A percentile compares a stretch with the other conserved stretches of the same genome.
These are phyloP conservation scores for Porites rus DNA, from an alignment of 92 coral and sea anemone species.

Conservation along the genomic window DNA sequence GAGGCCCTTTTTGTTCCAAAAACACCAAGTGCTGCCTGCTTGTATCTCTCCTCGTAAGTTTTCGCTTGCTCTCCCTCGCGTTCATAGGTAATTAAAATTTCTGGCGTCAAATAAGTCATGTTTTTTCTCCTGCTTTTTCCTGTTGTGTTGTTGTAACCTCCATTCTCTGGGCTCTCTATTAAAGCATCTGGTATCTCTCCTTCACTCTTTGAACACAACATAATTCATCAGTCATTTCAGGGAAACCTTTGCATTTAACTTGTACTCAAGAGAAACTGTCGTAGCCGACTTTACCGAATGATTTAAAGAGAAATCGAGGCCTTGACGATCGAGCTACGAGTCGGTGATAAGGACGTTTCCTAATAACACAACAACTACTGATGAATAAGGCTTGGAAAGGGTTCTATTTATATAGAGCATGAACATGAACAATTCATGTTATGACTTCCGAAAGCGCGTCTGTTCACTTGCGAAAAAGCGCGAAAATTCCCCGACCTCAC, in stretches of 20 bases:
- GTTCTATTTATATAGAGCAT: slow-evolving; percentile 34
- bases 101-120: slow-evolving; percentile 65
- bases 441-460: slow-evolving; percentile 22
- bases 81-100: slow-evolving; percentile 64
- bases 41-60: slow-evolving; percentile 60
- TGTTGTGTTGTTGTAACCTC: not conserved
- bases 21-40: slow-evolving; percentile 69
- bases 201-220: slow-evolving; percentile 53
- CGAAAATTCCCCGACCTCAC: slow-evolving; percentile 42
- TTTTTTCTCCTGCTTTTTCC: slow-evolving; percentile 28
- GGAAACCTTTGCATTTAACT: no score
- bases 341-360: slow-evolving; percentile 2
- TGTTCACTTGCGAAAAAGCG: slow-evolving; percentile 30
- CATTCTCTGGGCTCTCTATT: slow-evolving; percentile 17
- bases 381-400: slow-evolving; percentile 9
- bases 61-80: slow-evolving; percentile 58
- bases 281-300: no score
- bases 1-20: slow-evolving; percentile 67
- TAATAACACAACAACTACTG: slow-evolving; percentile 7
- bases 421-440: slow-evolving; percentile 23
- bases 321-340: not conserved
- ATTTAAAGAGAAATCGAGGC: no score
- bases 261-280: no score
- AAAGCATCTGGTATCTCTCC: slow-evolving; percentile 44
- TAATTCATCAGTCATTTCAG: slow-evolving; percentile 20